Conservation (phyloP, 2,888 invertebrate genomes). For the Atrina japonica region DNA sequence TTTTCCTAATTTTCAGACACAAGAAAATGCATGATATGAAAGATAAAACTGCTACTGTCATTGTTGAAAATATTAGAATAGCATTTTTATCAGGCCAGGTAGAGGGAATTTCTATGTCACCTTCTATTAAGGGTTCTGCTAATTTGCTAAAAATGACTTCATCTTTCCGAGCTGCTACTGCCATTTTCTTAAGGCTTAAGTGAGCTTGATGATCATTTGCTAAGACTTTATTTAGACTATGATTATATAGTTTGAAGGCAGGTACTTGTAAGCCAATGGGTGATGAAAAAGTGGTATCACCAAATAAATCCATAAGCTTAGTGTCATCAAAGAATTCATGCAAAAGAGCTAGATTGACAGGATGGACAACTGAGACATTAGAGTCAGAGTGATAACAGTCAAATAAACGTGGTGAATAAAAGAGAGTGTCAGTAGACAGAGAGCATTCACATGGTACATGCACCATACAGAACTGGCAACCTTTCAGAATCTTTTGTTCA, state of each 20-base stretch:
- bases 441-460: conserved; percentile 22
- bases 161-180: conserved; percentile 9
- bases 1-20: background rate
- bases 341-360: conserved; percentile 18
- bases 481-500: conserved; percentile 4
- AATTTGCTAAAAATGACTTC: conserved; percentile 7
- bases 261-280: conserved; percentile 6
- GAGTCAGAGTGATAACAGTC: conserved; percentile 13
- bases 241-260: conserved; percentile 11
- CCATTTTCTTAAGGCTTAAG: conserved; percentile 16
- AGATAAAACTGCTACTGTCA: conserved; percentile 7
- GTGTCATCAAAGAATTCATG: conserved; percentile 22
- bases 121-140: conserved; percentile 11
- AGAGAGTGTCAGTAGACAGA: conserved; percentile 5
- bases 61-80: conserved; percentile 3
- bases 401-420: conserved; percentile 16
- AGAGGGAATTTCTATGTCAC: background rate
- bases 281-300: conserved; percentile 8
- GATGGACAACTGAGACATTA: conserved; percentile 15
- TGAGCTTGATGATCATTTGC: conserved; percentile 11
- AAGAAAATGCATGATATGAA: conserved; percentile 7
- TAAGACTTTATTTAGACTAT: background rate
- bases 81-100: conserved; percentile 2
- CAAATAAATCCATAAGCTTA: conserved; percentile 5
- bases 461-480: conserved; percentile 7